Base-by-base conservation (phyloP, 2,113 vertebrate species). In the Gorsachius goisagi region DNA sequence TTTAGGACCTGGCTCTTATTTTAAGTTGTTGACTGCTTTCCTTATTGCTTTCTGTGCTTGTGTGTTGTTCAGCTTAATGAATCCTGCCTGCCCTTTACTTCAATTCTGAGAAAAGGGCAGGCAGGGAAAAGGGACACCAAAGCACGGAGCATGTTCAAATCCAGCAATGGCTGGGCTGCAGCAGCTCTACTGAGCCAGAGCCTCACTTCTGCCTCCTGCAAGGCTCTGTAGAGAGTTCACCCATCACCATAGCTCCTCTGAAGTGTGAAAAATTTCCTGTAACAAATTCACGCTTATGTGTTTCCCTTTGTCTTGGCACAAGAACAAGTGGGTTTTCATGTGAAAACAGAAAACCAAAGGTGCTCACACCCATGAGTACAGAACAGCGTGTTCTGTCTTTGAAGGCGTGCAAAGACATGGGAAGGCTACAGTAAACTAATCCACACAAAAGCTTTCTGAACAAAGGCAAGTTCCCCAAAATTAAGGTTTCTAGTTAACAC, bases 231-330 rank as follows among this genome's bases (percentile, higher is more conserved):
- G 3, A 49, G 18, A 91, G 15, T 32, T 68, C 10, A 24, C 19
- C 32, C 7, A 9, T 7, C 45, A 28, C 45, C 28, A 5, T 1
- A n/a, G 6, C 2, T 56, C 32, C 67, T 66, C 0, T 14, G 3
- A 62, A 63, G 27, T 2, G 4, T 44, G 41, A 37, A 80, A 62
- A n/a, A 27, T 19, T 26, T 68, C 44, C 58, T 39, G 33, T 9
- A 20, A n/a, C 3, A 4, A 5, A 24, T 11, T 59, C 63, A 44
- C 2, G 2, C 16, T 32, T 45, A 32, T 15, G 32, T 2, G 4
- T 24, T 91, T 63, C 45, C 59, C 26, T 69, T 44, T 11, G 7
- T 32, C 59, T 15, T 35, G 21, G 20, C 39, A 66, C 35, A 60
- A 56, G 33, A 63, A 60, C 0, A 3, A 82, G 15, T 0, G 2